phyloP scores from a whole-genome alignment of 2,888 invertebrate genomes.

The Diarsia rubi region DNA sequence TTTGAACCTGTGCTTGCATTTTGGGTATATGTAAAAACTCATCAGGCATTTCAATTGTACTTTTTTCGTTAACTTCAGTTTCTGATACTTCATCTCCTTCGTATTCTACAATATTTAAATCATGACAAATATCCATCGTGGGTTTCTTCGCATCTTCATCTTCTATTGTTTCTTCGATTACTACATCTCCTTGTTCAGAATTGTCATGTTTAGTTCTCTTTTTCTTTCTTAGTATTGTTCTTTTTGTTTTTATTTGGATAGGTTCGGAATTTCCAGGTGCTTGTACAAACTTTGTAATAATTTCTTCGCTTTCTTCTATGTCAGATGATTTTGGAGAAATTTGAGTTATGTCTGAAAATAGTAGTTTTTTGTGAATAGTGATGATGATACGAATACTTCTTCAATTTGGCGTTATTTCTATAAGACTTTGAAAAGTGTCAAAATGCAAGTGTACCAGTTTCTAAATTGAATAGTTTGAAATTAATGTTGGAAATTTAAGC shows the following conservation, averaged over 20 bases:
- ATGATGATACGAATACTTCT: not conserved
- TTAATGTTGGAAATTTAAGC: not conserved
- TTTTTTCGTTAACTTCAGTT: conserved; percentile 75
- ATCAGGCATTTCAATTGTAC: conserved; percentile 82
- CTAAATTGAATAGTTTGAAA: not conserved
- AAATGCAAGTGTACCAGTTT: not conserved
- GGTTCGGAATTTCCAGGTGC: conserved; percentile 89
- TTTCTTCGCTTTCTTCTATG: conserved; percentile 91
- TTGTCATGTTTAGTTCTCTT: conserved; percentile 68
- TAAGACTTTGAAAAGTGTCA: not conserved
- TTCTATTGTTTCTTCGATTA: conserved; percentile 89
- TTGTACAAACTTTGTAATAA: conserved; percentile 91
- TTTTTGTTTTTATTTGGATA: conserved; percentile 90
- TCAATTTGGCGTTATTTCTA: not conserved
- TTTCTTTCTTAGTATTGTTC: conserved; percentile 89
- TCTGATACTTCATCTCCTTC: conserved; percentile 73
- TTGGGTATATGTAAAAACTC: conserved; percentile 80
- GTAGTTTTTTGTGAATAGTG: conserved; percentile 16
- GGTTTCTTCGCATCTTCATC: conserved; percentile 76
- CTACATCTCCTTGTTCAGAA: conserved; percentile 83
- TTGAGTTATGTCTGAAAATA: conserved; percentile 77
- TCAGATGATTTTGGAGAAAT: conserved; percentile 84
- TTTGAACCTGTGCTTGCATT: conserved; percentile 75
- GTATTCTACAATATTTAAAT: conserved; percentile 85
- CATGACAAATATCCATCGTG: conserved; percentile 67